Evolutionary conservation across 1,140 invertebrate species (phyloP).

Genomic region (Bombus pyrosoma): DNA sequence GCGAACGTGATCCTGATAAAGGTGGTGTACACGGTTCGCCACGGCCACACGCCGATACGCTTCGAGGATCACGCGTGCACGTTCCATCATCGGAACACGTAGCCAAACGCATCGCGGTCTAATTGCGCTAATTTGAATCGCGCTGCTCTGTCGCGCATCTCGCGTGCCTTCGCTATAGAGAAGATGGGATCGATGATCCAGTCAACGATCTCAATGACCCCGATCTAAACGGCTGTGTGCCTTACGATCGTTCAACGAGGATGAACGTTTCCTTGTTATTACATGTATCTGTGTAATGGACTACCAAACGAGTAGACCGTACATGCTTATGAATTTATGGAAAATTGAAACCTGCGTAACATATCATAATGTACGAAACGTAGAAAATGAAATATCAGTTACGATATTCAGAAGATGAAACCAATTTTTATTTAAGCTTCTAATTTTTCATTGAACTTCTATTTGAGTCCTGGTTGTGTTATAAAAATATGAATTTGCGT

Average conservation of each 20-base stretch:
- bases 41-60: constrained; percentile 8
- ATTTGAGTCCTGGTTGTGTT: too few species aligned
- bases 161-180: background rate
- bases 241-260: background rate
- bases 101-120: constrained; percentile 25
- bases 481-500: too few species aligned
- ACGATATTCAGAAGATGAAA: too few species aligned
- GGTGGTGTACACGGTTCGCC: constrained; percentile 6
- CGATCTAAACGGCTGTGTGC: background rate
- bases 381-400: too few species aligned
- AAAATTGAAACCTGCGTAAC: too few species aligned
- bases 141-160: constrained; percentile 4
- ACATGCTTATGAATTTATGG: too few species aligned
- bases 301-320: too few species aligned
- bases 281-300: background rate
- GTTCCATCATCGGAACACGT: constrained; percentile 29
- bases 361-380: too few species aligned
- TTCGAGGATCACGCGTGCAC: constrained; percentile 16
- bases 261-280: background rate
- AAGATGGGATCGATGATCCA: background rate
- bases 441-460: too few species aligned
- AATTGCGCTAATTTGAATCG: constrained; percentile 46
- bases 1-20: constrained; percentile 50
- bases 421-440: too few species aligned
- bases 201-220: background rate